These are phyloP conservation scores for Acrossocheilus wenchowensis DNA, from an alignment of 2,797 vertebrate species.

Conservation along the genomic window DNA sequence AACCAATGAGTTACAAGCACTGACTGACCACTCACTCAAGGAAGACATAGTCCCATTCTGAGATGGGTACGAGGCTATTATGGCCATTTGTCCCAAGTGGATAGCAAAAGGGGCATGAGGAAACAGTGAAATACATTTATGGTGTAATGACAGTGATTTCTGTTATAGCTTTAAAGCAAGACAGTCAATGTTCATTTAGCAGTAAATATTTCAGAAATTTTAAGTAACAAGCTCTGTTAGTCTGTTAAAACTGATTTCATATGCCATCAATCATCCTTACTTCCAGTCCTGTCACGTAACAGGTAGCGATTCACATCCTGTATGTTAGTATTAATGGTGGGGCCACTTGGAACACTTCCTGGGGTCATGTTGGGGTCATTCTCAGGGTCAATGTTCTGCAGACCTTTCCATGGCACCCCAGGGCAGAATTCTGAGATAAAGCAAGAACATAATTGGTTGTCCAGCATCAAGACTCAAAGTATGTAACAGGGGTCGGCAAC, in stretches of 20 bases:
- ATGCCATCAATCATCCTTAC: slow-evolving; percentile 71
- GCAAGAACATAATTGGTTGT: slow-evolving; percentile 10
- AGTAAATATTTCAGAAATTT: not conserved
- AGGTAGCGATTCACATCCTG: slow-evolving; percentile 98
- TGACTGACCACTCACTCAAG: slow-evolving; percentile 90
- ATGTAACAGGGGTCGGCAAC: not conserved
- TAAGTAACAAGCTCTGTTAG: not conserved
- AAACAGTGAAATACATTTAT: slow-evolving; percentile 6
- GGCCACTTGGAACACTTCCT: slow-evolving; percentile 95
- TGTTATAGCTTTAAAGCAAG: not conserved
- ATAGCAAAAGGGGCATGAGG: not conserved
- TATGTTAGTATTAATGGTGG: slow-evolving; percentile 97
- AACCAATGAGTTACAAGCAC: slow-evolving; percentile 89
- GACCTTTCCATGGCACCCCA: slow-evolving; percentile 98
- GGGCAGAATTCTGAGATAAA: slow-evolving; percentile 90
- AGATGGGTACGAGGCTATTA: slow-evolving; percentile 82
- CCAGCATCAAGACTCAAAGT: not conserved
- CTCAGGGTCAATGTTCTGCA: slow-evolving; percentile 98
- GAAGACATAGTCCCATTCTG: slow-evolving; percentile 90
- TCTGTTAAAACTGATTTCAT: not conserved
- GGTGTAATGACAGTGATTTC: not conserved
- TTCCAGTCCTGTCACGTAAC: slow-evolving; percentile 91
- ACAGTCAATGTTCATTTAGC: not conserved
- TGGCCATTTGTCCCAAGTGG: not conserved
- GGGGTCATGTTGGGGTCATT: slow-evolving; percentile 98